Evolutionary conservation across 2,888 invertebrate species (phyloP), one percentile per base, ranked within the genome.

Genomic region (Nasonia oneida): DNA sequence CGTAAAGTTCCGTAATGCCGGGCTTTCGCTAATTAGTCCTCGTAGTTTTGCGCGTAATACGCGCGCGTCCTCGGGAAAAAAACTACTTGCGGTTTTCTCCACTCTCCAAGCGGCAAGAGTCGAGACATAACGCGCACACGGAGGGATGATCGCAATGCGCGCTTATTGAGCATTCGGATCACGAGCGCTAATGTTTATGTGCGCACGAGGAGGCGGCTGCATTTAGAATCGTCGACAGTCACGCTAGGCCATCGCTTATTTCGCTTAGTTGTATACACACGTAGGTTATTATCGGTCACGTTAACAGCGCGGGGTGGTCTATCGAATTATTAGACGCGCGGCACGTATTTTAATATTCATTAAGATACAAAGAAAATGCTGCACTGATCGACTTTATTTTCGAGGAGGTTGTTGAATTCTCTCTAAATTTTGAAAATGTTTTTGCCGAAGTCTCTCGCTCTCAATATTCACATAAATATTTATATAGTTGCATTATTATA

Each of bases 1-100:
- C 81, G 67, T 86, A 80, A 83, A 83, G 76, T 80, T 42, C 67
- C 79, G 42, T 76, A 83, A 86, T 76, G n/a, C 73, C 64, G 18
- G 77, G n/a, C 67, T 84, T 64, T 83, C 61, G 77, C 84, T 84
- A 86, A 86, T 86, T 81, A 81, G 81, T 81, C 47, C 39, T 37
- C 73, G 23, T n/a, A 61, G 57, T 61, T 61, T 61, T 61, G 57
- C 57, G 57, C 57, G 57, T 61, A 61, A 61, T 61, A 61, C 57
- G 57, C 57, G 18, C 8, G 50, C 23, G 64, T 42, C n/a, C 23
- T 4, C 53, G 47, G 37, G 29, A 79, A 84, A 74, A 79, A 84
- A 71, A 14, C n/a, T 39, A 33, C 50, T 47, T 18, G 57, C 57
- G 57, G 5, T 5, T 57, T n/a, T 57, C 18, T 57, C 18, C n/a